Evolutionary conservation across 1,140 invertebrate species (phyloP), one percentile per base, ranked within the genome.

Genomic region (Limonius californicus): DNA sequence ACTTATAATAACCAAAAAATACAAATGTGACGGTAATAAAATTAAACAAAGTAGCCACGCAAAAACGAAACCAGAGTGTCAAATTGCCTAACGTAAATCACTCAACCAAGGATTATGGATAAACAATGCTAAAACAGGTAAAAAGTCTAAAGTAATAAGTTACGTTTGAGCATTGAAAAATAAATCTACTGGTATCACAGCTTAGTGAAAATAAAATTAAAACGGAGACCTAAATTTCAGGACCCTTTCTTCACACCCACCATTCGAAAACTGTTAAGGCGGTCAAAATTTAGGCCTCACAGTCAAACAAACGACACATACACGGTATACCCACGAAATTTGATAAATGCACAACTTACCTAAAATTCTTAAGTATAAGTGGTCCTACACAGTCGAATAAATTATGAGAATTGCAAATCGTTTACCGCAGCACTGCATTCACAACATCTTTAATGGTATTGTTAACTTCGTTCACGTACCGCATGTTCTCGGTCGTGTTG

Each of bases 371-470:
- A 50, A 63, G 54, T 53, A 58, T 20, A 19, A 55, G 56, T 58
- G 43, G 54, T 58, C 47, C 43, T 57, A 53, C 60, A 32, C 39
- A 57, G 45, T 50, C 45, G 45, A 55, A 55, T 23, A 14, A 55
- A 55, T 27, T 3, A 19, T 18, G 2, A 57, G 8, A 39, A 4
- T 23, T 14, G 1, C n/a, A 57, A 57, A 54, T 43, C n/a, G 20
- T 79, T 81, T 87, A 92, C 81, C 89, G 88, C 76, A 90, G 87
- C 72, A 92, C 84, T 61, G 88, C 85, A 76, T 89, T 90, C 54
- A 89, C 84, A 39, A 92, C 85, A 78, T 94, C 90, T 70, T 88
- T 89, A 62, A 92, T 85, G 39, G 89, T 90, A 69, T 88, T 87
- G 57, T 89, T 88, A 64, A 92, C 83, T 68, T 92, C 90, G 64